Base-by-base conservation (phyloP, 1,140 invertebrate species). In the Aphaenogaster floridana region DNA sequence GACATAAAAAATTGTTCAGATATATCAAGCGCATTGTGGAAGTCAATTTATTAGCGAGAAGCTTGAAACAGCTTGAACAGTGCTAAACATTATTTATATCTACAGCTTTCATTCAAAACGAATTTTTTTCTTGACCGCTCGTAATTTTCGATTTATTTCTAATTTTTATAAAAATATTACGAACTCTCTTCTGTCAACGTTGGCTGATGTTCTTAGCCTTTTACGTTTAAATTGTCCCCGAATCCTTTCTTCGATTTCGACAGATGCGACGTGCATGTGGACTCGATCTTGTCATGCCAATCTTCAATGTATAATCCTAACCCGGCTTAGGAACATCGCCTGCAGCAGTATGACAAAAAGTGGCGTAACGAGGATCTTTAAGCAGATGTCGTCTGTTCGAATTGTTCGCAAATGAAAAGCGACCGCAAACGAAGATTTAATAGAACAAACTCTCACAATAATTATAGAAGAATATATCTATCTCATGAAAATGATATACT, bases 271-370 rank as follows among this genome's bases (percentile, higher is more conserved):
- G 6, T 4, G 28, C 21, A 69, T 52, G 34, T 64, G 57, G 64
- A 45, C 52, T 45, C 21, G 28, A 36, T 69, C 76, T 89, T 88
- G 87, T 89, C 89, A 80, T 90, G 36, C 21, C 85, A 17, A 66
- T 71, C 54, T 36, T 52, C n/a, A 36, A 61, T 15, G 36, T 13
- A 21, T 5, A 50, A 39, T 52, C 52, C 34, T 59, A 34, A 72
- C 28, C 42, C 68, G 39, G 57, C 69, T 86, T 54, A 50, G 8
- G n/a, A 54, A 45, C 11, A 80, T 52, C 36, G 89, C 89, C 76
- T 11, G 57, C 28, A 72, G 89, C 88, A 45, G 87, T 34, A 9
- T 54, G 39, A 54, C 74, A n/a, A 36, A 89, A 59, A 88, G 39
- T 86, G 36, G 48, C 21, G 2, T 6, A 13, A 52, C n/a, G 7